A percentile compares a stretch with the other conserved stretches of the same genome.
Evolutionary conservation across 2,113 vertebrate genomes (phyloP).

Genomic region (Rousettus leschenaultii): DNA sequence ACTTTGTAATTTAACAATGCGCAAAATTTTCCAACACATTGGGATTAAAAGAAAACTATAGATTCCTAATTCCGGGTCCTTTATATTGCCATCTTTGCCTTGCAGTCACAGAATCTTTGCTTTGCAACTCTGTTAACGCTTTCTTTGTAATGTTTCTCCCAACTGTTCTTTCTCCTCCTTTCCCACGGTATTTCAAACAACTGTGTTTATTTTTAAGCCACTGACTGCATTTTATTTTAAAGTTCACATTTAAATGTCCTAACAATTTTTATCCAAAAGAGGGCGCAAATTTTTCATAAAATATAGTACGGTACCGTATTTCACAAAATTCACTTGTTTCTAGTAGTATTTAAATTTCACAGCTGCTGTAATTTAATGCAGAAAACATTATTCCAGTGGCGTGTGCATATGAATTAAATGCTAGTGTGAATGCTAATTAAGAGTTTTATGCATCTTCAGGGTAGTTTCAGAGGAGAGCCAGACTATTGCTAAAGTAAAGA

Average conservation of each 20-base stretch:
- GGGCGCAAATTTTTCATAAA: constrained; percentile 71
- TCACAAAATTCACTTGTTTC: fast-evolving
- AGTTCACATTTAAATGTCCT: neutral
- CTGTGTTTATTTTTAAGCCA: constrained; percentile 35
- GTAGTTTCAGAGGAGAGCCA: neutral
- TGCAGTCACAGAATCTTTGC: neutral
- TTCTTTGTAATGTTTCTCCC: neutral
- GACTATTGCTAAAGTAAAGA: neutral
- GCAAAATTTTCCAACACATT: neutral
- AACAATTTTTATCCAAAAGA: constrained; percentile 73
- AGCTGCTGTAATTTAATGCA: neutral
- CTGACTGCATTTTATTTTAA: neutral
- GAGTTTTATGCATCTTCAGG: neutral
- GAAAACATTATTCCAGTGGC: neutral
- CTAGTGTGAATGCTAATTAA: neutral
- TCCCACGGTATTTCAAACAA: neutral
- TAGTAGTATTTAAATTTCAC: neutral
- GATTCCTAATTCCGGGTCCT: neutral
- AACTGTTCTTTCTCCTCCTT: neutral
- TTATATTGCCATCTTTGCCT: neutral
- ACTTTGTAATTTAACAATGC: neutral
- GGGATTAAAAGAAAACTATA: neutral
- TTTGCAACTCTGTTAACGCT: too few species aligned
- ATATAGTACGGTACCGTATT: neutral
- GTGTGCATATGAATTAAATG: neutral